These are phyloP conservation scores for Daktulosphaira vitifoliae DNA, from an alignment of 1,140 invertebrate genomes.

Conservation along the genomic window DNA sequence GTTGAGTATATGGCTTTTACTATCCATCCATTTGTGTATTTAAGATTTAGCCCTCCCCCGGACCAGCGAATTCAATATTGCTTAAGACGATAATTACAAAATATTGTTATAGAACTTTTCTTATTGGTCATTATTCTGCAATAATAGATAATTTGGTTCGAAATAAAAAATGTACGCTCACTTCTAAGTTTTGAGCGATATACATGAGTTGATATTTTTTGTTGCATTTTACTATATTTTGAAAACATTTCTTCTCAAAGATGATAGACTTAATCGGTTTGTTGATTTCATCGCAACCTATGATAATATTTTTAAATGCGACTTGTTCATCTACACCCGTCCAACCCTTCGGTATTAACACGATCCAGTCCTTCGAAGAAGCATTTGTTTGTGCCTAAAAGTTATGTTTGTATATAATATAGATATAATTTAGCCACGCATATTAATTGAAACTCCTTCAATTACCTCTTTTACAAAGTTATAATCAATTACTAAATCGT, in stretches of 20 bases:
- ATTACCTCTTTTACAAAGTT: slow-evolving; percentile 25
- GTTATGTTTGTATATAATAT: too few species aligned
- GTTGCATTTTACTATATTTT: slow-evolving; percentile 9
- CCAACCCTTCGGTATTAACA: slow-evolving; percentile 29
- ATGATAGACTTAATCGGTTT: slow-evolving; percentile 17
- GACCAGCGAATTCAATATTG: too few species aligned
- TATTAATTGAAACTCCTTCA: too few species aligned
- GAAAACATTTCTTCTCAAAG: slow-evolving; percentile 21
- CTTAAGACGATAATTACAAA: too few species aligned
- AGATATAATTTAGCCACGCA: too few species aligned
- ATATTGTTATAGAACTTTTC: too few species aligned
- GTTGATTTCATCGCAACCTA: slow-evolving; percentile 3
- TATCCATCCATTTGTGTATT: too few species aligned
- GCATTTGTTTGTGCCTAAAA: slow-evolving; percentile 12
- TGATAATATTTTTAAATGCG: slow-evolving; percentile 19
- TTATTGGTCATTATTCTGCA: too few species aligned
- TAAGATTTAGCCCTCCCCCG: too few species aligned
- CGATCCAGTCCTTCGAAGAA: slow-evolving; percentile 19
- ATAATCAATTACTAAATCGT: slow-evolving; percentile 26
- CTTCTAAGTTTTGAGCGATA: slow-evolving; percentile 16
- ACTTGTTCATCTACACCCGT: slow-evolving; percentile 25
- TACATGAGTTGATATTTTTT: slow-evolving; percentile 27
- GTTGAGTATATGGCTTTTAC: too few species aligned
- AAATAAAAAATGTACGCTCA: too few species aligned
- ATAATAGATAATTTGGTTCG: too few species aligned